Conservation (phyloP, 2,888 invertebrate species). For the Athalia rosae region DNA sequence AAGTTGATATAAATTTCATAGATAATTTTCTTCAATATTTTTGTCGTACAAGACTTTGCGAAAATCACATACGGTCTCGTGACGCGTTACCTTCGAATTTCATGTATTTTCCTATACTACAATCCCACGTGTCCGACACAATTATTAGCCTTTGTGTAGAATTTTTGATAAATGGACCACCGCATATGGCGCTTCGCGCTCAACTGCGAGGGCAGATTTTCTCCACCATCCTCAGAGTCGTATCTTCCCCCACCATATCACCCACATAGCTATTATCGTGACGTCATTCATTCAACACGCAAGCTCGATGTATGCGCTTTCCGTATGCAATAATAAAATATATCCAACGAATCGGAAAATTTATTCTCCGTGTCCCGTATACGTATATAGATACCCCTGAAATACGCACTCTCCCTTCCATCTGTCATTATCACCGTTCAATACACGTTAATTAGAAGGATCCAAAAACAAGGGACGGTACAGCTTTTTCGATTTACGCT, state of each 20-base stretch:
- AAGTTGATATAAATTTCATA: too few species aligned
- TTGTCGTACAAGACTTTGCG: neutral
- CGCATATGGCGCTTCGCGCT: slow-evolving; percentile 69
- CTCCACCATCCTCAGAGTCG: slow-evolving; percentile 58
- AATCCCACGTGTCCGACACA: slow-evolving; percentile 65
- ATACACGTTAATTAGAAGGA: neutral
- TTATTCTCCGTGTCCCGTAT: slow-evolving; percentile 22
- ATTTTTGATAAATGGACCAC: slow-evolving; percentile 63
- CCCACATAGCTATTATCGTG: slow-evolving; percentile 42
- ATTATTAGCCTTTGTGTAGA: slow-evolving; percentile 62
- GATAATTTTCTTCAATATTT: neutral
- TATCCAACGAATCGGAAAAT: slow-evolving; percentile 40
- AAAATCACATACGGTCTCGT: slow-evolving; percentile 20
- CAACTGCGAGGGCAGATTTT: slow-evolving; percentile 63
- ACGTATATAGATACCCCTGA: neutral
- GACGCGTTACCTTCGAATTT: slow-evolving; percentile 60
- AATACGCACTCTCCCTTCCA: neutral
- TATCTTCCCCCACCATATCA: slow-evolving; percentile 60
- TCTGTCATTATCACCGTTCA: slow-evolving; percentile 9
- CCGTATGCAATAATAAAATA: slow-evolving; percentile 8
- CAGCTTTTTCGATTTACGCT: too few species aligned
- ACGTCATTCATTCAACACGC: slow-evolving; percentile 53
- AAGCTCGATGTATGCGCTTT: slow-evolving; percentile 48
- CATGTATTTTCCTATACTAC: slow-evolving; percentile 12
- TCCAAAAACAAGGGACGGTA: too few species aligned